Evolutionary conservation across 2,797 vertebrate genomes (phyloP), one percentile per base, ranked within the genome.

Genomic region (Notamacropus eugenii): DNA sequence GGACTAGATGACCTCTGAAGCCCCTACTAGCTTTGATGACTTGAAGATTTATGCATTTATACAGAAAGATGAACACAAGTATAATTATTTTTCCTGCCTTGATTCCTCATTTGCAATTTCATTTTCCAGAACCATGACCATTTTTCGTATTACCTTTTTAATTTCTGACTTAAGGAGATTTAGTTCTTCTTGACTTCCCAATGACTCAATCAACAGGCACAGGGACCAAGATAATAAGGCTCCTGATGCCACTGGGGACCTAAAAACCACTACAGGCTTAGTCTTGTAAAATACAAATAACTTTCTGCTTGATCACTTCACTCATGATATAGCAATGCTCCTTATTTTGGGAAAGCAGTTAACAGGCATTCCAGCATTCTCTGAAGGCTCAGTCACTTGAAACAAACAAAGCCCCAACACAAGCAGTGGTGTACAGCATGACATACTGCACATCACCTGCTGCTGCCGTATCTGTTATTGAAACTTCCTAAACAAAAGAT

Each of bases 81-180:
- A 40, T 92, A 90, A 90, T 95, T 56, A 87, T 93, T 96, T 67
- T 34, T 52, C 0, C 29, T 95, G 94, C 54, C 57, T 6, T 54
- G 90, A 92, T 90, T 95, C 62, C 28, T 93, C 54, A 55, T 95
- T 95, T 95, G 94, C 91, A 93, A 96, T 96, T 96, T 94, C 56
- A 90, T 94, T 92, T 95, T 95, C 95, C 91, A 58, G 59, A 2
- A 16, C n/a, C 92, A 74, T 93, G 92, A 90, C 93, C 91, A 55
- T 94, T 96, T 93, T 93, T 95, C 96, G 95, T 95, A 97, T 96
- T 94, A 95, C 55, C 90, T 91, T 93, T 96, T 96, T 95, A 95
- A 95, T 97, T 96, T 95, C 91, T 97, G 90, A 59, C 55, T 94
- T 96, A 91, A 96, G 91, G 95, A 95, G 95, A 90, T 96, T 97